Percentiles rank a stretch among this genome's conserved stretches.
These are phyloP conservation scores for Argynnis bischoffii DNA, from an alignment of 2,888 invertebrate species.

Conservation along the genomic window DNA sequence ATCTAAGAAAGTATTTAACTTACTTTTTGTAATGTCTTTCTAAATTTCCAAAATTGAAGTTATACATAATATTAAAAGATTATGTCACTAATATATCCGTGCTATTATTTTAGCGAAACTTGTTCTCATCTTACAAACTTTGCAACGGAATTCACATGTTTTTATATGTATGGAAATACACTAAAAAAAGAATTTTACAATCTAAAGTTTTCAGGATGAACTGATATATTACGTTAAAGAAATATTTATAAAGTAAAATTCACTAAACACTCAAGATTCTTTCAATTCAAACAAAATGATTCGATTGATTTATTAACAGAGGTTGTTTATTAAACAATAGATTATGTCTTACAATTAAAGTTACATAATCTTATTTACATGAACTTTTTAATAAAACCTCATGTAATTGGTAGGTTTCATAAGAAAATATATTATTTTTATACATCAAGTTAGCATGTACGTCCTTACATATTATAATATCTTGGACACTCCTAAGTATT, in stretches of 20 bases:
- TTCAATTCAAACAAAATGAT: not conserved
- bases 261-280: conserved; percentile 3
- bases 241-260: conserved; percentile 14
- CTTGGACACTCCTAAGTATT: conserved; percentile 51
- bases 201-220: not conserved
- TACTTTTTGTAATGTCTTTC: too few relatives aligned
- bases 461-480: not conserved
- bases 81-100: too few relatives aligned
- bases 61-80: too few relatives aligned
- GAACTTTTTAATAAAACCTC: not conserved
- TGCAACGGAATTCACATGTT: not conserved
- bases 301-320: too few relatives aligned
- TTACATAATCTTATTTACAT: conserved; percentile 8
- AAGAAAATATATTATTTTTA: too few relatives aligned
- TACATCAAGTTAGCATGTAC: too few relatives aligned
- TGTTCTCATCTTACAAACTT: too few relatives aligned
- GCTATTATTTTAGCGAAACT: too few relatives aligned
- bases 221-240: conserved; percentile 10
- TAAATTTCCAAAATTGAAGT: too few relatives aligned
- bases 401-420: too few relatives aligned
- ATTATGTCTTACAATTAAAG: not conserved
- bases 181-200: not conserved
- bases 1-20: too few relatives aligned
- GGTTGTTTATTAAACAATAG: too few relatives aligned
- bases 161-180: not conserved